Evolutionary conservation across 2,888 invertebrate species (phyloP).

Genomic region (Ichneumoninae sp.): DNA sequence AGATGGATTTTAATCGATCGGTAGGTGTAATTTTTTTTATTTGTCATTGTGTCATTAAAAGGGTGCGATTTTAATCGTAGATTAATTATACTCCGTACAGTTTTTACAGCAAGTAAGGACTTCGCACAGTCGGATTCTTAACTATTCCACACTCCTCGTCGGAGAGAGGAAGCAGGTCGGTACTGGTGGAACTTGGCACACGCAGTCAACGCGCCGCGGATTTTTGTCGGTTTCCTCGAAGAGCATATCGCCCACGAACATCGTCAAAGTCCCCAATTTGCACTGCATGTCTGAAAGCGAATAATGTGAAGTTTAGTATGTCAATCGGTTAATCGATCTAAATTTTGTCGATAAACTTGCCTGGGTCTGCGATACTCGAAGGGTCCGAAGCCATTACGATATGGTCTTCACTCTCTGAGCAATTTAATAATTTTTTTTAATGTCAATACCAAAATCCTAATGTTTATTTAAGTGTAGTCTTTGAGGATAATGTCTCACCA

Average conservation of each 20-base stretch:
- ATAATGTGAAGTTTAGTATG: background rate
- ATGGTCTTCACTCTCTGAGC: background rate
- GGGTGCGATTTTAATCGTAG: no score
- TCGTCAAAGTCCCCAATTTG: conserved; percentile 64
- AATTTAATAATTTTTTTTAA: conserved; percentile 62
- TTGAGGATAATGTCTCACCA: conserved; percentile 69
- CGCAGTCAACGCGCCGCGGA: conserved; percentile 64
- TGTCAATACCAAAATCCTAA: no score
- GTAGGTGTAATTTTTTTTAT: background rate
- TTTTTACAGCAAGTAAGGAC: background rate
- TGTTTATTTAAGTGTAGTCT: background rate
- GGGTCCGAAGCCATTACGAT: background rate
- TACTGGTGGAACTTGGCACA: conserved; percentile 72
- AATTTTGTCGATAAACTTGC: background rate
- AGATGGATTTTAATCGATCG: background rate
- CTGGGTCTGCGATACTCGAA: background rate
- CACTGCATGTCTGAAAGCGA: conserved; percentile 54
- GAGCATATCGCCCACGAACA: conserved; percentile 68
- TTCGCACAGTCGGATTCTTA: background rate
- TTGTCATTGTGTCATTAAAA: no score
- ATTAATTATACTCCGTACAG: no score
- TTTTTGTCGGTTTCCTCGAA: conserved; percentile 46
- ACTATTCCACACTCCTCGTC: conserved; percentile 53
- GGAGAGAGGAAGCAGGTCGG: conserved; percentile 65
- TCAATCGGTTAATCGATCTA: background rate